phyloP scores from a whole-genome alignment of 1,140 invertebrate species.

The Homalodisca vitripennis region DNA sequence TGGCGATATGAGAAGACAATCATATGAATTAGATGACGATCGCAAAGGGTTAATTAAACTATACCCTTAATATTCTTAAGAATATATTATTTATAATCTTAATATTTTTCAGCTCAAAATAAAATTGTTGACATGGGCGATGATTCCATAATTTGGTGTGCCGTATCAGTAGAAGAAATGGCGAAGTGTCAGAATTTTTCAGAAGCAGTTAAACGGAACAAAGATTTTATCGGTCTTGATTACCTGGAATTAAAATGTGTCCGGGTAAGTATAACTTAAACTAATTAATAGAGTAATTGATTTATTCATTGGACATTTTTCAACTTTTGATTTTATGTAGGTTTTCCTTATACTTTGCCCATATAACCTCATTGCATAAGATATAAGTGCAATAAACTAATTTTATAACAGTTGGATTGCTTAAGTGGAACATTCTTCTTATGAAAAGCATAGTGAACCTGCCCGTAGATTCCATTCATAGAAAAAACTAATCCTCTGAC shows the following conservation, averaged over 20 bases:
- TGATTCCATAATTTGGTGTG: conserved; percentile 65
- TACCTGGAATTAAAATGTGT: conserved; percentile 64
- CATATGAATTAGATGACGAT: no score
- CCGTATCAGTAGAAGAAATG: conserved; percentile 67
- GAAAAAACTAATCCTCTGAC: no score
- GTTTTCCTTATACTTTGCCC: no score
- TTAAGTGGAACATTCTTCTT: not conserved
- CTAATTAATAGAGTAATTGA: not conserved
- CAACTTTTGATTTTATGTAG: no score
- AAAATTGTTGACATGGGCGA: conserved; percentile 3
- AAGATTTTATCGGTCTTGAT: conserved; percentile 58
- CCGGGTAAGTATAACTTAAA: conserved; percentile 48
- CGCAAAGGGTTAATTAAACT: no score
- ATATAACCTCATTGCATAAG: not conserved
- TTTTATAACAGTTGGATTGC: not conserved
- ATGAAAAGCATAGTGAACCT: not conserved
- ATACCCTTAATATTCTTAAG: no score
- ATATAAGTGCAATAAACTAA: not conserved
- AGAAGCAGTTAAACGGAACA: conserved; percentile 62
- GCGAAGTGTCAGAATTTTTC: conserved; percentile 74
- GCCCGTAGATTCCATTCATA: no score
- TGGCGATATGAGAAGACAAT: no score
- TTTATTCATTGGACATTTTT: no score
- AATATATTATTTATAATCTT: no score
- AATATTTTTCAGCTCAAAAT: conserved; percentile 18